Evolutionary conservation across 1,140 invertebrate genomes (phyloP).

Genomic region (Drosophila paulistorum): DNA sequence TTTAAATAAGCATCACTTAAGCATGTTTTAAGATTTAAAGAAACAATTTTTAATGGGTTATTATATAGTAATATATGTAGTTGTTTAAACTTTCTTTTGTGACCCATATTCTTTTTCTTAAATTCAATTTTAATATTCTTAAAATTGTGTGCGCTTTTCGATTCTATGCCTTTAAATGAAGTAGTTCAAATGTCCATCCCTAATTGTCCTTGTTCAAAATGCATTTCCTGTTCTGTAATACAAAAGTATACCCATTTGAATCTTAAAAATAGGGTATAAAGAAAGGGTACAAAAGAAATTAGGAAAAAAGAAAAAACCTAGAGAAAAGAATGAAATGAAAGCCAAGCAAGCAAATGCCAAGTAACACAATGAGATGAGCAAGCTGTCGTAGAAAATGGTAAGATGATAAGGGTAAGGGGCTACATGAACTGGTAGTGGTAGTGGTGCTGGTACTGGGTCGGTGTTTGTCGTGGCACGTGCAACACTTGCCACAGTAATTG

Average conservation of each 20-base stretch:
- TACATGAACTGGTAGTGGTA: slow-evolving; percentile 14
- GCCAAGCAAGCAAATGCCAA: slow-evolving; percentile 59
- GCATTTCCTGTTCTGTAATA: too few species aligned
- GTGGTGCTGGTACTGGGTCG: slow-evolving; percentile 27
- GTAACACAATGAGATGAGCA: slow-evolving; percentile 74
- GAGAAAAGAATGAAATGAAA: slow-evolving; percentile 45
- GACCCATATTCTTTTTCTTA: too few species aligned
- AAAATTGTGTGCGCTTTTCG: too few species aligned
- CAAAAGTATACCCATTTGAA: neutral
- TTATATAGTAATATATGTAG: too few species aligned
- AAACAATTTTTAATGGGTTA: too few species aligned
- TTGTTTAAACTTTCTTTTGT: too few species aligned
- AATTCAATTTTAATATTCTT: too few species aligned
- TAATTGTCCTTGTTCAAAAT: too few species aligned
- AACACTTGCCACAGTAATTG: slow-evolving; percentile 80
- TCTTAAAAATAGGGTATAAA: neutral
- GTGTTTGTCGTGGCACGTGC: slow-evolving; percentile 65
- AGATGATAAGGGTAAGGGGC: neutral
- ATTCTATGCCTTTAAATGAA: too few species aligned
- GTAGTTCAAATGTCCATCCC: too few species aligned
- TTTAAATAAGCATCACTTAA: too few species aligned
- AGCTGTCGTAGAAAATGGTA: slow-evolving; percentile 36
- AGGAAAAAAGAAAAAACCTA: slow-evolving; percentile 34
- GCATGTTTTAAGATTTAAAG: too few species aligned
- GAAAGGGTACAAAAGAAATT: slow-evolving; percentile 47